Evolutionary conservation across 2,113 vertebrate species (phyloP).

Genomic region (Alouatta palliata): DNA sequence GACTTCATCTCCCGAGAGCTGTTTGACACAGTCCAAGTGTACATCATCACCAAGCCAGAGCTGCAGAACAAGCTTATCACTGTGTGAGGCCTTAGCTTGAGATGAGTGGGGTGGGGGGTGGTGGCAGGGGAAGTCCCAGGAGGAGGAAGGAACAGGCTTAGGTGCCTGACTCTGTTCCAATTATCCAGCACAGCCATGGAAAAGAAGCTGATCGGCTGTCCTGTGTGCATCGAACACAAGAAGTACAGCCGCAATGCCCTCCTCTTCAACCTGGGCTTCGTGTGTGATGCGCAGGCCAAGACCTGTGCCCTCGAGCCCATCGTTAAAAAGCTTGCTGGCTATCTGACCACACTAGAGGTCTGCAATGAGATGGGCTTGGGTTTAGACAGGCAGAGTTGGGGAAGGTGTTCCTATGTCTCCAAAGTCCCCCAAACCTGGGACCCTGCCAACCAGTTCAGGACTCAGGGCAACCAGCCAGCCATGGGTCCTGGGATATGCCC

Average conservation of each 20-base stretch:
- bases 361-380: slow-evolving; percentile 42
- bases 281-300: slow-evolving; percentile 95
- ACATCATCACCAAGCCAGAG: slow-evolving; percentile 98
- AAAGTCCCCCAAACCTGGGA: background rate
- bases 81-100: slow-evolving; percentile 88
- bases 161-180: slow-evolving; percentile 41
- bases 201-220: slow-evolving; percentile 98
- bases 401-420: background rate
- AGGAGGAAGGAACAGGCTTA: background rate
- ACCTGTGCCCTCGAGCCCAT: slow-evolving; percentile 97
- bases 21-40: slow-evolving; percentile 99
- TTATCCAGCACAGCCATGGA: slow-evolving; percentile 94
- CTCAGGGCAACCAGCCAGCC: background rate
- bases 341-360: slow-evolving; percentile 98
- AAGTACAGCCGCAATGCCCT: slow-evolving; percentile 97
- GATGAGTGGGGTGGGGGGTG: background rate
- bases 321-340: slow-evolving; percentile 97
- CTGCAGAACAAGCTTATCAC: slow-evolving; percentile 99
- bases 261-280: slow-evolving; percentile 97
- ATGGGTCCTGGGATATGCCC: background rate
- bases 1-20: slow-evolving; percentile 98
- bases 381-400: slow-evolving; percentile 28
- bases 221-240: slow-evolving; percentile 98
- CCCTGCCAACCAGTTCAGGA: background rate
- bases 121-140: accelerated